Conservation (phyloP, 2,113 vertebrate genomes). For the Amphilophus citrinellus region DNA sequence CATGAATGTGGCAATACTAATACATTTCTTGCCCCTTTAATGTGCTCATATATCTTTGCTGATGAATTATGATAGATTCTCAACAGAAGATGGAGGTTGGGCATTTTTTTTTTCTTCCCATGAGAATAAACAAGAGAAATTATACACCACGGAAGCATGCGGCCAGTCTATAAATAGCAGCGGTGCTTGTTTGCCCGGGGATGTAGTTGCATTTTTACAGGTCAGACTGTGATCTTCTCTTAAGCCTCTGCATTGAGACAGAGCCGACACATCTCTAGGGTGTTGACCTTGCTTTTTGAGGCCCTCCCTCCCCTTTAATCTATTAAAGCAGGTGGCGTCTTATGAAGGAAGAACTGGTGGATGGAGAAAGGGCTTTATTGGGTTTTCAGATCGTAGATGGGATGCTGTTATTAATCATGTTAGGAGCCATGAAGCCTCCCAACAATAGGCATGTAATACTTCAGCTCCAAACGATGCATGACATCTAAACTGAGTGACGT, state of each 20-base stretch:
- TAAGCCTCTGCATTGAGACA: constrained; percentile 49
- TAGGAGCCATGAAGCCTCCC: neutral
- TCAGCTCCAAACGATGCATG: constrained; percentile 5
- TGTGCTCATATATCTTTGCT: constrained; percentile 43
- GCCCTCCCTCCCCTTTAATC: constrained; percentile 30
- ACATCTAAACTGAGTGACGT: constrained; percentile 31
- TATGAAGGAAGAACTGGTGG: neutral
- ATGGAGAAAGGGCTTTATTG: neutral
- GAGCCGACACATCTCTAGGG: constrained; percentile 36
- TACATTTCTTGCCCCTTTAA: constrained; percentile 47
- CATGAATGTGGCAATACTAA: constrained; percentile 20
- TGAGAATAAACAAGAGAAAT: constrained; percentile 80
- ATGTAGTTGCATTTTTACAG: constrained; percentile 78
- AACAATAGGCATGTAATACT: neutral
- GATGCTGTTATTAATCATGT: neutral
- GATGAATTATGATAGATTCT: constrained; percentile 77
- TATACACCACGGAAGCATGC: constrained; percentile 70
- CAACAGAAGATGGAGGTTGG: constrained; percentile 62
- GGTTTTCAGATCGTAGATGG: neutral
- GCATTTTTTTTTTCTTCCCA: constrained; percentile 39
- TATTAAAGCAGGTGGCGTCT: constrained; percentile 28
- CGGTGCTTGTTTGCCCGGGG: constrained; percentile 60
- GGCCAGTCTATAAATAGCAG: constrained; percentile 78
- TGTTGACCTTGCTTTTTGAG: neutral
- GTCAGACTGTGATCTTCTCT: constrained; percentile 72